phyloP scores from a whole-genome alignment of 2,888 invertebrate species.

The Caradrina kadenii region DNA sequence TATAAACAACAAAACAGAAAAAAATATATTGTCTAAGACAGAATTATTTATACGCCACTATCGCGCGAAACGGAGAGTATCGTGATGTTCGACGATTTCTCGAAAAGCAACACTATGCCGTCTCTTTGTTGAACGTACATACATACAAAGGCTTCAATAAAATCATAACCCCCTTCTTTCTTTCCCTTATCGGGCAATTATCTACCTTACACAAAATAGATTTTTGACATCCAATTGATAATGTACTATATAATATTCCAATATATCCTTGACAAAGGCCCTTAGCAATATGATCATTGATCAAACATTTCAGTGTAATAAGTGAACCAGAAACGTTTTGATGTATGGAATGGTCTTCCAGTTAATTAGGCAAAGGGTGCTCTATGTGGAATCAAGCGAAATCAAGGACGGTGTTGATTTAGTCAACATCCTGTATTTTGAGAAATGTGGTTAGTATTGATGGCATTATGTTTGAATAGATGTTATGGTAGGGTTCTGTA shows the following conservation, averaged over 20 bases:
- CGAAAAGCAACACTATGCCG: no score
- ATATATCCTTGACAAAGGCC: conserved; percentile 15
- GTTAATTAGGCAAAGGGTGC: conserved; percentile 52
- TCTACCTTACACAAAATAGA: background rate
- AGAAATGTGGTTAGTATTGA: background rate
- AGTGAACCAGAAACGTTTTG: conserved; percentile 46
- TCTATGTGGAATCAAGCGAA: conserved; percentile 44
- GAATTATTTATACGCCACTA: no score
- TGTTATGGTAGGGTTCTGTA: background rate
- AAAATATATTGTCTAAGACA: no score
- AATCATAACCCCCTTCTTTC: no score
- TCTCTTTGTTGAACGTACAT: no score
- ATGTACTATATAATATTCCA: background rate
- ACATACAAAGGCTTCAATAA: no score
- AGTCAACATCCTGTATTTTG: conserved; percentile 11
- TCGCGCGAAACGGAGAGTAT: no score
- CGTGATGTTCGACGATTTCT: no score
- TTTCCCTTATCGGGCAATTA: background rate
- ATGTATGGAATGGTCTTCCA: conserved; percentile 48
- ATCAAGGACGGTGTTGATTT: conserved; percentile 42
- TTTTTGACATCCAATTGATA: conserved; percentile 5
- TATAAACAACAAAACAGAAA: no score
- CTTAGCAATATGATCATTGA: conserved; percentile 41
- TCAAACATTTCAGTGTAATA: conserved; percentile 34
- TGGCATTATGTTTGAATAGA: background rate